A percentile compares a stretch with the other conserved stretches of the same genome.
These are phyloP conservation scores for Coracopsis vasa DNA, from an alignment of 2,113 vertebrate species.

Conservation along the genomic window DNA sequence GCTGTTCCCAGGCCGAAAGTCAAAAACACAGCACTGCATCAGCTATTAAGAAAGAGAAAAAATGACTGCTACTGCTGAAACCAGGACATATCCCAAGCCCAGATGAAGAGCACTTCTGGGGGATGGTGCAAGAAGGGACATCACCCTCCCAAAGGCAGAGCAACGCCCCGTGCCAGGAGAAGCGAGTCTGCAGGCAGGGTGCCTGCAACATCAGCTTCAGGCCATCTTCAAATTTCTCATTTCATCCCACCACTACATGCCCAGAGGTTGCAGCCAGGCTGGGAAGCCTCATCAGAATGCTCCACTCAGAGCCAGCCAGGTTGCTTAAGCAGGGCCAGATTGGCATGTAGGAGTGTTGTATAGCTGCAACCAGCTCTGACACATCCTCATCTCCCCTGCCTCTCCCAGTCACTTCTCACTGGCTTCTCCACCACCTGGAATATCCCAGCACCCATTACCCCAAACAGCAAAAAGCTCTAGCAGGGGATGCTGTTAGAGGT, in stretches of 20 bases:
- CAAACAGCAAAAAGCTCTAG: background rate
- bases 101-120: background rate
- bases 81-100: background rate
- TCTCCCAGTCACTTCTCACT: background rate
- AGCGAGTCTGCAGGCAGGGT: rapidly evolving
- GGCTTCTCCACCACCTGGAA: background rate
- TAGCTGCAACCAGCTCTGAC: background rate
- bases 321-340: background rate
- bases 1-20: too few relatives aligned
- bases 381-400: background rate
- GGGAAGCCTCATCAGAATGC: background rate
- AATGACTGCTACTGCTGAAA: too few relatives aligned
- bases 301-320: background rate
- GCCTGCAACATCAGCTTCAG: background rate
- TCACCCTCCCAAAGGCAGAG: rapidly evolving
- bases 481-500: background rate
- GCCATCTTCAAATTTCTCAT: background rate
- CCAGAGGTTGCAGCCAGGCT: background rate
- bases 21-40: too few relatives aligned
- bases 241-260: rapidly evolving
- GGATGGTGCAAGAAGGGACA: rapidly evolving
- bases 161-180: rapidly evolving
- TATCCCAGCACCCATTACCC: background rate
- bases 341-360: rapidly evolving
- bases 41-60: too few relatives aligned